Evolutionary conservation across 2,113 vertebrate genomes (phyloP), one percentile per base, ranked within the genome.

Genomic region (Octodon degus): DNA sequence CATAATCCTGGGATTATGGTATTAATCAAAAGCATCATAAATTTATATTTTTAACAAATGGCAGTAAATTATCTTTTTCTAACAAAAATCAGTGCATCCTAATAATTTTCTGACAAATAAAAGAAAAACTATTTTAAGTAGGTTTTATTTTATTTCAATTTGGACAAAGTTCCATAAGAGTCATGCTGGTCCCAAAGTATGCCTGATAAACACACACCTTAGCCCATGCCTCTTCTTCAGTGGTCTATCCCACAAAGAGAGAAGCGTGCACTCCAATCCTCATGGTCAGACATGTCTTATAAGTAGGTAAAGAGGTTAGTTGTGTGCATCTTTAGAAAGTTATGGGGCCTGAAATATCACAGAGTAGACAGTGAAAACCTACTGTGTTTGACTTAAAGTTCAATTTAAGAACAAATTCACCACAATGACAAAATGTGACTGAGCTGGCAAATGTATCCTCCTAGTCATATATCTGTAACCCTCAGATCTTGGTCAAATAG

Each of bases 71-170:
- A 32, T 50, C 19, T 81, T 90, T 63, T 58, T 53, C 47, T 90
- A 68, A 62, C 47, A 95, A 76, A 76, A 82, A 90, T 87, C 1
- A 7, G 80, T 60, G 9, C 85, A 80, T 43, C 24, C 32, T 5
- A 16, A 95, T 74, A 81, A 74, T 58, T 40, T 86, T 58, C 12
- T 84, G n/a, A 55, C n/a, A 92, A 30, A 30, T 30, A 40, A 96
- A 63, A 94, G 62, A 70, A 89, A 89, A 94, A 37, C 9, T 60
- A 11, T 93, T 67, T 82, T 74, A 86, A 80, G 37, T n/a, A 22
- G 25, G 16, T 22, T 67, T 84, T 85, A 25, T 34, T 34, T 40
- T n/a, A 20, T 32, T 5, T n/a, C n/a, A 24, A 20, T 83, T 76
- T 77, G 30, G 16, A 55, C 22, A 68, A 93, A 67, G 65, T 82